Evolutionary conservation across 2,888 invertebrate species (phyloP).

Genomic region (Drosophila dives): DNA sequence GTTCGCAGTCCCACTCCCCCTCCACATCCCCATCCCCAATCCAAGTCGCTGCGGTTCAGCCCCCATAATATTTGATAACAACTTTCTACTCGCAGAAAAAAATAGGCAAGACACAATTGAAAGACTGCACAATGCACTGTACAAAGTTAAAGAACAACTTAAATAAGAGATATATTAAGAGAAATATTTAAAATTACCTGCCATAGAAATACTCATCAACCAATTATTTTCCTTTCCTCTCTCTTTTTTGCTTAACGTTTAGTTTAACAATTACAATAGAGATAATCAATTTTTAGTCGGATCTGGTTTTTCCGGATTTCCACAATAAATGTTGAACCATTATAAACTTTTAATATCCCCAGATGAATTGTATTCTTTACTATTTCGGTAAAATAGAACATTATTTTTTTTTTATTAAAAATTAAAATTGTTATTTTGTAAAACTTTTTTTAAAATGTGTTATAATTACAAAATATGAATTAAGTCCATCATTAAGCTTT

Average conservation of each 20-base stretch:
- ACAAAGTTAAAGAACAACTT: not conserved
- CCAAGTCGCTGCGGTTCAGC: constrained; percentile 29
- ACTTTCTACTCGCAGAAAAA: constrained; percentile 67
- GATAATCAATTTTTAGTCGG: not conserved
- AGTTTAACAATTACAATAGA: not conserved
- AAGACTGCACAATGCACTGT: constrained; percentile 5
- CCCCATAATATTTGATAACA: constrained; percentile 74
- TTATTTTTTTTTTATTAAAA: not conserved
- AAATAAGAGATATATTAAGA: not conserved
- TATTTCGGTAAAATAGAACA: not conserved
- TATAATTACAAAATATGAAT: not conserved
- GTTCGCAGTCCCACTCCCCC: constrained; percentile 13
- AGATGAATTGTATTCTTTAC: not conserved
- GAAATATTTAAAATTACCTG: not conserved
- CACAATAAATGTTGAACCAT: not conserved
- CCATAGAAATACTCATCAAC: not conserved
- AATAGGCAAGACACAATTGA: constrained; percentile 3
- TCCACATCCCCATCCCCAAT: constrained; percentile 15
- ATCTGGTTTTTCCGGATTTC: not conserved
- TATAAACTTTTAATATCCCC: not conserved
- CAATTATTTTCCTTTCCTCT: not conserved
- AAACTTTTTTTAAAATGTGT: not conserved
- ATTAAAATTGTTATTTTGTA: not conserved
- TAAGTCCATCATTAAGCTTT: not conserved
- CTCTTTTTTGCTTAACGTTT: not conserved